These are phyloP conservation scores for Cyphomyrus discorhynchus DNA, from an alignment of 2,113 vertebrate species.

Conservation along the genomic window DNA sequence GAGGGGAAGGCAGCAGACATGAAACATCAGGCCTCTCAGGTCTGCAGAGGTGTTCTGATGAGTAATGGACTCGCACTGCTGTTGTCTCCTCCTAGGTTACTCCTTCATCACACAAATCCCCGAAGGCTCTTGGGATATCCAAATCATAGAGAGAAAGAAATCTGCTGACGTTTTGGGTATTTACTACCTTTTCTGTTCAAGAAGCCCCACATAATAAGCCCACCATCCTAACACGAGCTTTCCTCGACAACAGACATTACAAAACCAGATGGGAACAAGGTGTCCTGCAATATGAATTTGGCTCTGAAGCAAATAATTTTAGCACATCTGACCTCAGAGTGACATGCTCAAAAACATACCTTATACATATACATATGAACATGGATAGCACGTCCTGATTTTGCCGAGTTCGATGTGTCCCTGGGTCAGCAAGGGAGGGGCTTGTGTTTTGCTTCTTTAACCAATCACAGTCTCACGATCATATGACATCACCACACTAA, in stretches of 20 bases:
- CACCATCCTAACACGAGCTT: slow-evolving; percentile 7
- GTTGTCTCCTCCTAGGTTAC: slow-evolving; percentile 63
- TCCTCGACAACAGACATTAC: background rate
- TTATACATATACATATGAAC: background rate
- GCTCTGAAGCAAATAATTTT: background rate
- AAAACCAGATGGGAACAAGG: background rate
- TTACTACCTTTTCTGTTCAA: slow-evolving; percentile 15
- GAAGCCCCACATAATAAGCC: background rate
- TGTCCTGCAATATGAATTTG: background rate
- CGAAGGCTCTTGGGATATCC: slow-evolving; percentile 89
- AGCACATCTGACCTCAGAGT: background rate
- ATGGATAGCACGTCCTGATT: background rate
- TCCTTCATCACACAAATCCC: slow-evolving; percentile 93
- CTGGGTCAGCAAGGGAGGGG: background rate
- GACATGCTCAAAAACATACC: background rate
- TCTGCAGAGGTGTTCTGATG: background rate
- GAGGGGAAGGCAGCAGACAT: background rate
- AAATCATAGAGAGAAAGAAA: slow-evolving; percentile 92
- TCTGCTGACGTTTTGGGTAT: slow-evolving; percentile 89
- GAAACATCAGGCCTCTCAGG: background rate
- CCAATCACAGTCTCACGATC: background rate
- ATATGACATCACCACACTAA: background rate
- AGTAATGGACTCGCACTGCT: background rate
- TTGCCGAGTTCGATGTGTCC: background rate
- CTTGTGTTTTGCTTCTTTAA: background rate